Base-by-base conservation (phyloP, 1,140 invertebrate genomes). In the Bombus difficillimus region DNA sequence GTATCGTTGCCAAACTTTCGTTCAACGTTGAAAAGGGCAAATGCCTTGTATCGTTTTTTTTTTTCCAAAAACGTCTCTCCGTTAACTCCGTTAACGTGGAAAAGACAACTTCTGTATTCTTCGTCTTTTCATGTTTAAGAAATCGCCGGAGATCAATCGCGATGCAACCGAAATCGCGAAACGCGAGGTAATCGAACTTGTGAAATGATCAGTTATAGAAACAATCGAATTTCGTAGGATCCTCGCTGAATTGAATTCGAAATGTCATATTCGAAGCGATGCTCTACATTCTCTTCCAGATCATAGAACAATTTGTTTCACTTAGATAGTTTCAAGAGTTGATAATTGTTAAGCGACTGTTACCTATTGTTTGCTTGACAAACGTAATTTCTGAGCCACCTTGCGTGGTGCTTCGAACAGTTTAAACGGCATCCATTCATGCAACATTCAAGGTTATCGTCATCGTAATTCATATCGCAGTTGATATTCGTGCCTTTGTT, bases 21-120 rank as follows among this genome's bases (percentile, higher is more conserved):
- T 37, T 39, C 25, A 9, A 10, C 28, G 6, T 25, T n/a, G 25
- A 41, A 73, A 25, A 22, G 28, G 28, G 22, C 39, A 41, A 37
- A 73, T 22, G 8, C 71, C 6, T 1, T 13, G 59, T n/a, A 6
- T 15, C 15, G 18, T 15, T 28, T 22, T 32, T 15, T 28, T 22
- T 32, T 2, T 2, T 2, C 28, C 28, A 43, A 28, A n/a, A 28
- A 41, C 34, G 39, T 13, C 34, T 8, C 9, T 10, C 0, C 15
- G 2, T 1, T 18, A 1, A 66, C n/a, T 2, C 0, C n/a, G n/a
- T n/a, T n/a, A n/a, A n/a, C 0, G 32, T 10, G 9, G 18, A 25
- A 10, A 37, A 25, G 6, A 32, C 18, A 53, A 53, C 18, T 53
- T 53, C 15, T 9, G n/a, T 66, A 15, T n/a, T 9, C 28, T n/a